These are phyloP conservation scores for Sparus aurata DNA, from an alignment of 2,797 vertebrate species.

Conservation along the genomic window DNA sequence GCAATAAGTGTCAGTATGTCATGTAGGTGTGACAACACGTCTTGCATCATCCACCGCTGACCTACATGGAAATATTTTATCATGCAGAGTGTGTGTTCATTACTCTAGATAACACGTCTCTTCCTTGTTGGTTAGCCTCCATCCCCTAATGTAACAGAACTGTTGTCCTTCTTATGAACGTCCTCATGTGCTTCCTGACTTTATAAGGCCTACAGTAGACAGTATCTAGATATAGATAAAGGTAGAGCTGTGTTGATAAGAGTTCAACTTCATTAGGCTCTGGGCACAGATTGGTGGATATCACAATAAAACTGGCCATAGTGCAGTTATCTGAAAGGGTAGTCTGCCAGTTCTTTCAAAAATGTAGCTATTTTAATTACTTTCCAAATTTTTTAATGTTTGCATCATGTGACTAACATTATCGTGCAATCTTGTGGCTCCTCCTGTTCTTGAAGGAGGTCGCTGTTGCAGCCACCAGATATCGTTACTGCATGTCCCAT, in stretches of 20 bases:
- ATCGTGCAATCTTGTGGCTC: no score
- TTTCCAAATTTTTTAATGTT: no score
- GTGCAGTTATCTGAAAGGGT: no score
- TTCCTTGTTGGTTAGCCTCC: constrained; percentile 8
- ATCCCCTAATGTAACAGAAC: background rate
- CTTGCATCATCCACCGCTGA: constrained; percentile 40
- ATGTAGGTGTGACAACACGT: background rate
- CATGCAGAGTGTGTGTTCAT: constrained; percentile 25
- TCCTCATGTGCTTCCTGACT: background rate
- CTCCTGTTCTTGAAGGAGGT: no score
- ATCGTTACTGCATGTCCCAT: no score
- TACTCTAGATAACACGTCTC: constrained; percentile 24
- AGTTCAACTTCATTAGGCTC: background rate
- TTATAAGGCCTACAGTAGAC: background rate
- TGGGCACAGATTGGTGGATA: background rate
- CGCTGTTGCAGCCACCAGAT: no score
- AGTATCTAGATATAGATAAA: background rate
- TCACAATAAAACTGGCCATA: no score
- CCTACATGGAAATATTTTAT: constrained; percentile 33
- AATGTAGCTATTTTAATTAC: no score
- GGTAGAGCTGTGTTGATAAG: background rate
- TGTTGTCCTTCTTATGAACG: background rate
- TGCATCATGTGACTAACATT: no score
- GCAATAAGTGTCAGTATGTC: constrained; percentile 6
- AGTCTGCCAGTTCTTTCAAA: no score